Percentiles rank a stretch among this genome's conserved stretches.
Conservation (phyloP, 2,113 vertebrate species). For the Taurulus bubalis region DNA sequence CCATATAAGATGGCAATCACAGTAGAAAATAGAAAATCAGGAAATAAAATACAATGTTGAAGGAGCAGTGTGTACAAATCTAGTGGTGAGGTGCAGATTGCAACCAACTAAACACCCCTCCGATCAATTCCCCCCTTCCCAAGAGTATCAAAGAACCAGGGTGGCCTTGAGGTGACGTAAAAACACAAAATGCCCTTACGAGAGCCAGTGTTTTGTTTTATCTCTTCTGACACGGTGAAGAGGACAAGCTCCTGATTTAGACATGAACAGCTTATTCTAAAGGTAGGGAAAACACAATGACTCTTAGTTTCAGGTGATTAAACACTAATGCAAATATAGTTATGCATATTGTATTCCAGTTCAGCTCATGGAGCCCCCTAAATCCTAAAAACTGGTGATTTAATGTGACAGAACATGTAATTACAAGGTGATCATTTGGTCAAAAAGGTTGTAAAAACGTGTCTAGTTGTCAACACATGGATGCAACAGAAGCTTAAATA, state of each 20-base stretch:
- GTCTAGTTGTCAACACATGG: not conserved
- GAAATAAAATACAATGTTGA: not conserved
- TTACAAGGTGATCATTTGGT: not conserved
- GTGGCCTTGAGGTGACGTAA: too few relatives aligned
- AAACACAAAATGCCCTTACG: not conserved
- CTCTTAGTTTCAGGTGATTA: not conserved
- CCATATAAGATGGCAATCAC: not conserved
- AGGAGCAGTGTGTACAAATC: not conserved
- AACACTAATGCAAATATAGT: not conserved
- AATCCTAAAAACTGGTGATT: not conserved
- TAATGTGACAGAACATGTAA: not conserved
- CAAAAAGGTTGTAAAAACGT: too few relatives aligned
- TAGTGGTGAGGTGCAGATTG: too few relatives aligned
- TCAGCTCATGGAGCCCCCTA: not conserved
- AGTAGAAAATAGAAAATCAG: not conserved
- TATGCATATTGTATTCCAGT: not conserved
- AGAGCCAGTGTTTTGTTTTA: not conserved
- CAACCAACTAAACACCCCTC: too few relatives aligned
- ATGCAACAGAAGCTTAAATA: too few relatives aligned
- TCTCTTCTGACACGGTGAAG: not conserved
- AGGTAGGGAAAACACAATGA: not conserved
- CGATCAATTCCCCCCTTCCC: too few relatives aligned
- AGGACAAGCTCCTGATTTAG: too few relatives aligned
- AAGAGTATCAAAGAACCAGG: too few relatives aligned
- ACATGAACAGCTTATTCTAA: not conserved